Evolutionary conservation across 1,140 invertebrate genomes (phyloP), one percentile per base, ranked within the genome.

Genomic region (Zaprionus davidi): DNA sequence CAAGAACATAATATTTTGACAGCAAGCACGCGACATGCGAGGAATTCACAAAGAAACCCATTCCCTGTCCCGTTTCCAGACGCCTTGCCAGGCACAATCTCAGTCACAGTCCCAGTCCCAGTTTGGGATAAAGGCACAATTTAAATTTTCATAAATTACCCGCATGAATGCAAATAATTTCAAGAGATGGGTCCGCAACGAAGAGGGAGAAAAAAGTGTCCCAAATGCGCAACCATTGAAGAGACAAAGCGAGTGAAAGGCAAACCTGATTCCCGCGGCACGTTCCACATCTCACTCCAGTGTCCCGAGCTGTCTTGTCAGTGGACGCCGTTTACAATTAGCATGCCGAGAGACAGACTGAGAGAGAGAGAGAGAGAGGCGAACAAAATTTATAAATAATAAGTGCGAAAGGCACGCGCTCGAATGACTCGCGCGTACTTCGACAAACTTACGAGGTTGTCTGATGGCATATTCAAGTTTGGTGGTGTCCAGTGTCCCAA

Each of bases 141-240:
- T 90, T 82, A 88, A 88, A 90, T 88, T 88, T 90, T 78, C 85
- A 90, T 88, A 88, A 88, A 88, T 88, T 88, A 85, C 82, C 81
- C 86, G 85, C 82, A 85, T 90, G 86, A 82, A 85, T 90, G 79
- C 86, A 76, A 90, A 81, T 65, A 72, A 77, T 58, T 55, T 59
- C 55, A 26, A 15, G 11, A 65, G 31, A 63, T 56, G 64, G 34
- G 46, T 36, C 59, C 31, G 20, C 22, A 58, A 44, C 24, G 15
- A 24, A 36, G 44, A 58, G 53, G 64, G 20, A 44, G 31, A 65
- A 69, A 70, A 76, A 86, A 86, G 72, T 88, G 85, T 88, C 85
- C 85, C 85, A 79, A 87, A 87, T 87, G 84, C 69, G 84, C 69
- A 78, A 81, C 78, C 72, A 87, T 88, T 84, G 74, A 88, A 87